These are phyloP conservation scores for Rhabditoides inermis DNA, from an alignment of 2,888 invertebrate genomes.

Conservation along the genomic window DNA sequence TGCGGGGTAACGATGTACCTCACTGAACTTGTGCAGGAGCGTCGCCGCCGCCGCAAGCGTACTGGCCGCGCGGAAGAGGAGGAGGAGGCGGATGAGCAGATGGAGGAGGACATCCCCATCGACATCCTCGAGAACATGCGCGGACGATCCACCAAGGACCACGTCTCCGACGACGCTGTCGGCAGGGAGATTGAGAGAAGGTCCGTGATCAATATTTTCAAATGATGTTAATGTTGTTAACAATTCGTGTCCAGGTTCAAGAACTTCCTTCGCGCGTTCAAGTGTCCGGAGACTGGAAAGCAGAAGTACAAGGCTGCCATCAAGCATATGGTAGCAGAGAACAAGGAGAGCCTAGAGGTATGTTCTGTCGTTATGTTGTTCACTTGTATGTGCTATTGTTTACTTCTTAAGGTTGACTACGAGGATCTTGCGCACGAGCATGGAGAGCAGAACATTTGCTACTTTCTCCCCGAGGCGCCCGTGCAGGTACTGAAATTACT, in stretches of 20 bases:
- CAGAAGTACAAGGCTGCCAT: slow-evolving; percentile 42
- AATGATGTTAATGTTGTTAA: not conserved
- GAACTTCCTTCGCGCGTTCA: slow-evolving; percentile 37
- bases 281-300: slow-evolving; percentile 25
- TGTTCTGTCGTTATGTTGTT: not conserved
- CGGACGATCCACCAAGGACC: slow-evolving; percentile 84
- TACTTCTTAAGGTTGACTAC: slow-evolving; percentile 67
- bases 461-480: slow-evolving; percentile 93
- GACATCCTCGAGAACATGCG: slow-evolving; percentile 96
- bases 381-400: not conserved
- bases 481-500: slow-evolving; percentile 53
- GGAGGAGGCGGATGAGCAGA: slow-evolving; percentile 21
- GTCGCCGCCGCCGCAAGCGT: slow-evolving; percentile 14
- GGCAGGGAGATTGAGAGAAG: slow-evolving; percentile 89
- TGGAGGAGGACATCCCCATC: slow-evolving; percentile 61
- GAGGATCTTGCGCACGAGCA: slow-evolving; percentile 71
- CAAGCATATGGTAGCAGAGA: slow-evolving; percentile 55
- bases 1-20: not conserved
- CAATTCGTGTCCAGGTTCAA: slow-evolving; percentile 21
- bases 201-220: slow-evolving; percentile 47
- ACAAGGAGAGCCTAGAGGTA: slow-evolving; percentile 68
- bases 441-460: slow-evolving; percentile 84
- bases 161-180: slow-evolving; percentile 91
- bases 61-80: slow-evolving; percentile 8
- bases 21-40: no score